Conservation (phyloP, 2,113 vertebrate species). For the Amphiprion percula region DNA sequence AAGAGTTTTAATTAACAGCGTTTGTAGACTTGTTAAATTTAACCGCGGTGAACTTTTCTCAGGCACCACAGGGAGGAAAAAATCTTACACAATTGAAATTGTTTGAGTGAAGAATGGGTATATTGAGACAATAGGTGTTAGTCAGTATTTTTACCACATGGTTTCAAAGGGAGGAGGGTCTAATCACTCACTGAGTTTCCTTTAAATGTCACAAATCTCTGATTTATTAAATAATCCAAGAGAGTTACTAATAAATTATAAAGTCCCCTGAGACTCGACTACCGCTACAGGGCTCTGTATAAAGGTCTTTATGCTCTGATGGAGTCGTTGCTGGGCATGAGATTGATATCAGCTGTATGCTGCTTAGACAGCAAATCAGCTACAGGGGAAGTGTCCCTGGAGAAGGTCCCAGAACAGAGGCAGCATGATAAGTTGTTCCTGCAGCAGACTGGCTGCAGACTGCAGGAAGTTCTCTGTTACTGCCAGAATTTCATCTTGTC, state of each 20-base stretch:
- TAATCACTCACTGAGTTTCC: conserved; percentile 58
- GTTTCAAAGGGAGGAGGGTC: conserved; percentile 62
- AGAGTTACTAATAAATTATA: not conserved
- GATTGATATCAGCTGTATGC: not conserved
- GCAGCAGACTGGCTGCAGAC: not conserved
- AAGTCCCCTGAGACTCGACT: not conserved
- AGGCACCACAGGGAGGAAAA: conserved; percentile 33
- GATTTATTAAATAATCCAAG: conserved; percentile 54
- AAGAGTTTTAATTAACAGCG: not conserved
- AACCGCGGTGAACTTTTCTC: conserved; percentile 39
- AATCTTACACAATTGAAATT: conserved; percentile 75
- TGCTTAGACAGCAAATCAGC: not conserved
- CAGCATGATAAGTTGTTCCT: not conserved
- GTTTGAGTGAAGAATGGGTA: conserved; percentile 72
- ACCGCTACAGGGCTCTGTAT: not conserved
- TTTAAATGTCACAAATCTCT: conserved; percentile 61
- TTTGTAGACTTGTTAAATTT: not conserved
- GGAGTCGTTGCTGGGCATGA: not conserved
- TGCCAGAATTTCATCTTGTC: not conserved
- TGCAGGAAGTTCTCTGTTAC: not conserved
- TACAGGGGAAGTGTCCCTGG: not conserved
- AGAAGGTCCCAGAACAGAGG: not conserved
- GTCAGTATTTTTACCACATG: conserved; percentile 70
- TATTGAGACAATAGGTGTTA: conserved; percentile 66
- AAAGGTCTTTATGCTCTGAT: not conserved